A percentile compares a stretch with the other conserved stretches of the same genome.
Conservation (phyloP, 2,888 invertebrate genomes). For the Nomada flava region DNA sequence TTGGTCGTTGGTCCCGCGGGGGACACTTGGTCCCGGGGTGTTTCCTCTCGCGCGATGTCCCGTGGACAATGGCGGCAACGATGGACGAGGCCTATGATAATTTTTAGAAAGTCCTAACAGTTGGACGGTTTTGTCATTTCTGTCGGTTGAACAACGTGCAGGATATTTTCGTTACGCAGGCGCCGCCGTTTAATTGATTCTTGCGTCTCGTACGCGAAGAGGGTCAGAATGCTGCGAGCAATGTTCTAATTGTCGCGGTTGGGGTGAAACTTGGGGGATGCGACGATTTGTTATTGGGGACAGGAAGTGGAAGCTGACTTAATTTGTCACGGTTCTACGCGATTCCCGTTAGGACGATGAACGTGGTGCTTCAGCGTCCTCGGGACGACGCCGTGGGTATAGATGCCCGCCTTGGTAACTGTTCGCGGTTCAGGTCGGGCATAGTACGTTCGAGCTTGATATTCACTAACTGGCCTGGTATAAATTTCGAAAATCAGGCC, state of each 20-base stretch:
- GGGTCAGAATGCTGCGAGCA: no score
- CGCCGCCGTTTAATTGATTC: no score
- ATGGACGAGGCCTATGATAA: no score
- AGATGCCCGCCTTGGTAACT: constrained; percentile 21
- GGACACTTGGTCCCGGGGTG: no score
- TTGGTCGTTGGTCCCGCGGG: no score
- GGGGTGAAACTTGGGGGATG: background rate
- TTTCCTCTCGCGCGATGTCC: no score
- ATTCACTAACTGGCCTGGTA: constrained; percentile 11
- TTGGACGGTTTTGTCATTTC: no score
- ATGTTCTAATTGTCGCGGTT: background rate
- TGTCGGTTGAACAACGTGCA: no score
- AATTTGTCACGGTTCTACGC: constrained; percentile 35
- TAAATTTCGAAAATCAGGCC: constrained; percentile 15
- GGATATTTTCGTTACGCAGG: no score
- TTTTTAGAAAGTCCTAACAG: no score
- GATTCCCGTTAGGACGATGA: constrained; percentile 29
- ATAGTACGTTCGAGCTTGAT: constrained; percentile 4
- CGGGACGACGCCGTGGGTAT: constrained; percentile 10
- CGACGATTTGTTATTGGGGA: background rate
- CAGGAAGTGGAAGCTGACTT: constrained; percentile 8
- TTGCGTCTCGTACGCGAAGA: background rate
- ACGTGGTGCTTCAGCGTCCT: constrained; percentile 24
- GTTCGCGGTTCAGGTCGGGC: constrained; percentile 8
- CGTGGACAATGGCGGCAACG: no score